These are phyloP conservation scores for Osedax fenrisi DNA, from an alignment of 2,888 invertebrate genomes.

Conservation along the genomic window DNA sequence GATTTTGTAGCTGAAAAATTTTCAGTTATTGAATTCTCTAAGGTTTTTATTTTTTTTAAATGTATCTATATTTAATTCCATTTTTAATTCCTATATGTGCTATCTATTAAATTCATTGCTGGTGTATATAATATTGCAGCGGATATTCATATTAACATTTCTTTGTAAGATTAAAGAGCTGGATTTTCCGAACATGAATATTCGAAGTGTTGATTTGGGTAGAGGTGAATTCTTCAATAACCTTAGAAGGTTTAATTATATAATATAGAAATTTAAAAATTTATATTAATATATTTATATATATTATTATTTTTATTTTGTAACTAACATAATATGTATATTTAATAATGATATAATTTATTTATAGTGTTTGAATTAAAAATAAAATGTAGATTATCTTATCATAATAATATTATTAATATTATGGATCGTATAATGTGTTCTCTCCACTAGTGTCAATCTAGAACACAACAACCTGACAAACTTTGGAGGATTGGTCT, in stretches of 20 bases:
- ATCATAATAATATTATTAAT: no score
- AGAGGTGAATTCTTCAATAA: conserved; percentile 45
- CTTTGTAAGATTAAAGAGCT: conserved; percentile 48
- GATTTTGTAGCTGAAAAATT: conserved; percentile 50
- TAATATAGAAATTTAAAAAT: no score
- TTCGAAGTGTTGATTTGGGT: conserved; percentile 48
- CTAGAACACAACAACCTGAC: conserved; percentile 50
- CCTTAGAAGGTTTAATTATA: conserved; percentile 48
- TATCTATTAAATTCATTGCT: no score
- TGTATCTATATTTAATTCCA: no score
- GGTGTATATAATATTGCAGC: no score
- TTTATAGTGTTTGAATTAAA: not conserved
- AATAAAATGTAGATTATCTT: not conserved
- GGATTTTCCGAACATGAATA: conserved; percentile 46
- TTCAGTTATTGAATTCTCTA: conserved; percentile 44
- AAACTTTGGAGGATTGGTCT: conserved; percentile 48
- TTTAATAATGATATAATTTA: not conserved
- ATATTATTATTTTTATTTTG: not conserved
- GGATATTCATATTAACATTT: no score
- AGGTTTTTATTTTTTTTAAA: not conserved
- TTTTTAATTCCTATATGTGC: no score
- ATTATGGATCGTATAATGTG: no score
- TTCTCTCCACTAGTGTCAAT: conserved; percentile 49
- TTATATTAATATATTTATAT: not conserved
- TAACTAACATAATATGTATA: not conserved